Base-by-base conservation (phyloP, 1,140 invertebrate genomes). In the Phortica variegata region DNA sequence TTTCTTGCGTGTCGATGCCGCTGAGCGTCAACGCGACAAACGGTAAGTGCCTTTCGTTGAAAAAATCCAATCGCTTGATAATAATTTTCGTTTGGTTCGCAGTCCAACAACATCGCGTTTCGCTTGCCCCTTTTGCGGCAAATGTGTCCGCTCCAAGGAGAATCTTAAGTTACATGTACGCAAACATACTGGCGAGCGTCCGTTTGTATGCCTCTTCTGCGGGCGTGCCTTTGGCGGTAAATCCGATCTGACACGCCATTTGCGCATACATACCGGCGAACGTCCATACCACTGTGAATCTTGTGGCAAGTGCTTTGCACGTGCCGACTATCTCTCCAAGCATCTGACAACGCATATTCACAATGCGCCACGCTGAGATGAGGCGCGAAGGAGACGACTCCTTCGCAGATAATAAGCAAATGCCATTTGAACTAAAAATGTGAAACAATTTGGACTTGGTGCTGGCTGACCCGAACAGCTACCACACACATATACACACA, bases 251-350 rank as follows among this genome's bases (percentile, higher is more conserved):
- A 92, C 90, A 1, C 85, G 90, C 7, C 90, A 93, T 68, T 78
- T 92, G 23, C 82, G 90, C 42, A 92, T 92, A 41, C 90, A 93
- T 75, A 93, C 90, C 0, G 90, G 90, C 18, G 73, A 76, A 41
- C 82, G 88, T 60, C 92, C 87, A 36, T 95, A 88, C 75, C 91
- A 90, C 65, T 93, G 90, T 77, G 89, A 93, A 75, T 89, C 90
- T 73, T 93, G 91, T 77, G 90, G 90, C 54, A 93, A 93, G 73
- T 91, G 89, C 72, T 93, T 93, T 78, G 90, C 90, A 8, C 78
- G 90, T 7, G 90, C 90, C 20, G 90, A 93, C 69, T 93, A 93
- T 61, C 82, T 93, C n/a, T 91, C 89, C 51, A 93, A 93, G 77
- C 90, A 93, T 75, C 81, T 93, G 47, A 92, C 90, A 42, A 93